Conservation (phyloP, 2,797 vertebrate species). For the Poeciliopsis turneri region DNA sequence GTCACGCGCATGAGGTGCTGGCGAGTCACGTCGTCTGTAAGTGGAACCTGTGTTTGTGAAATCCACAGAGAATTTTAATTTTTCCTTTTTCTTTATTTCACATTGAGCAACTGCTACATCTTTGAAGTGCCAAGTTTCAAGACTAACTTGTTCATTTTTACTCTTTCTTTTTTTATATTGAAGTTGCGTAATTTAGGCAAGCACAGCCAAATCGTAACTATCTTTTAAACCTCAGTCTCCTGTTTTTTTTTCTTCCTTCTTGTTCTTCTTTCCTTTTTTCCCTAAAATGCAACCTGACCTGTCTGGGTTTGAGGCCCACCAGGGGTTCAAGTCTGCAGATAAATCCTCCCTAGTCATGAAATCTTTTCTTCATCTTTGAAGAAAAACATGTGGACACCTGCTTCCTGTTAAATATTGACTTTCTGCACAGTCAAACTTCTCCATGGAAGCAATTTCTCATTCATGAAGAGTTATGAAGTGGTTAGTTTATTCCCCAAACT, state of each 20-base stretch:
- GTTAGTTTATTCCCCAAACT: neutral
- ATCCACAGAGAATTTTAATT: neutral
- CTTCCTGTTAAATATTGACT: neutral
- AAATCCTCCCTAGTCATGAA: neutral
- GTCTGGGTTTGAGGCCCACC: slow-evolving; percentile 1
- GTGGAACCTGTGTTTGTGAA: slow-evolving; percentile 57
- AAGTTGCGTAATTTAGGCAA: neutral
- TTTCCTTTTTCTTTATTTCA: neutral
- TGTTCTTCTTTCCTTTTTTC: neutral
- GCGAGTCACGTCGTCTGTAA: slow-evolving; percentile 97
- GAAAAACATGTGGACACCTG: neutral
- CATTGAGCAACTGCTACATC: neutral
- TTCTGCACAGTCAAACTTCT: neutral
- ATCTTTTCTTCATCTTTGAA: slow-evolving; percentile 1
- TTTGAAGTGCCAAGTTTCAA: neutral
- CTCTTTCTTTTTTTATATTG: neutral
- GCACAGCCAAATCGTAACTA: neutral
- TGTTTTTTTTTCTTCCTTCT: neutral
- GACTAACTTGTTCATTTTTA: neutral
- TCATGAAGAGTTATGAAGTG: neutral
- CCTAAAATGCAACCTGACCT: slow-evolving; percentile 5
- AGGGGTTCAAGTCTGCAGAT: neutral
- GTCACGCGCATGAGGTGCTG: slow-evolving; percentile 99
- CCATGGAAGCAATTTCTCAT: neutral
- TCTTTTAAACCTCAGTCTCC: neutral